Base-by-base conservation (phyloP, 1,140 invertebrate genomes). In the Euura saliciscinereae region DNA sequence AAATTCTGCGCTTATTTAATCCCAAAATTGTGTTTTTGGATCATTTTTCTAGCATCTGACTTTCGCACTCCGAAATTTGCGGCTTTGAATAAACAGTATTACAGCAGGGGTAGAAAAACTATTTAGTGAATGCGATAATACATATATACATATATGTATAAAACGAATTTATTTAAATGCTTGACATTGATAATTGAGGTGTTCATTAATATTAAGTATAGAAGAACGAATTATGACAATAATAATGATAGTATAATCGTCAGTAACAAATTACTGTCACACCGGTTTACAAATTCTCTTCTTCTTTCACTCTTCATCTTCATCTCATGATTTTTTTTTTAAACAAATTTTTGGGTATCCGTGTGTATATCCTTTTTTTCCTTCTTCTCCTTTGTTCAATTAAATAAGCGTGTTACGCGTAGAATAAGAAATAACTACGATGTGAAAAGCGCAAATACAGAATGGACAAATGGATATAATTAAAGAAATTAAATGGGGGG, bases 341-440 rank as follows among this genome's bases (percentile, higher is more conserved):
- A 0, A 28, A 28, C 28, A 28, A 28, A 28, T 28, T 28, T 28
- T 28, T 28, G 28, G 28, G 28, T 28, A 28, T 28, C 28, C 1
- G 28, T 28, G 28, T 28, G 28, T 28, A 28, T 28, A 28, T 28
- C 28, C 28, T 28, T 28, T 28, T 28, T 28, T 28, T 28, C 28
- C 28, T 28, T 28, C 28, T 28, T 28, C 28, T 28, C 28, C 28
- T 28, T 8, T 59, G 51, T 59, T 59, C 51, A n/a, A 4, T 59
- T 59, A 59, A 59, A 59, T 59, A 59, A 59, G 51, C 51, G 51
- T 59, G 51, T 59, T 59, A 59, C 51, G 51, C 51, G 51, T 59
- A 11, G 10, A 11, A 28, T 28, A 59, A n/a, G 10, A 3, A n/a
- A 11, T n/a, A 59, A 8, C 51, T 6, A 59, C 6, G 51, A 59